Conservation (phyloP, 2,113 vertebrate species). For the Phaethornis superciliosus region DNA sequence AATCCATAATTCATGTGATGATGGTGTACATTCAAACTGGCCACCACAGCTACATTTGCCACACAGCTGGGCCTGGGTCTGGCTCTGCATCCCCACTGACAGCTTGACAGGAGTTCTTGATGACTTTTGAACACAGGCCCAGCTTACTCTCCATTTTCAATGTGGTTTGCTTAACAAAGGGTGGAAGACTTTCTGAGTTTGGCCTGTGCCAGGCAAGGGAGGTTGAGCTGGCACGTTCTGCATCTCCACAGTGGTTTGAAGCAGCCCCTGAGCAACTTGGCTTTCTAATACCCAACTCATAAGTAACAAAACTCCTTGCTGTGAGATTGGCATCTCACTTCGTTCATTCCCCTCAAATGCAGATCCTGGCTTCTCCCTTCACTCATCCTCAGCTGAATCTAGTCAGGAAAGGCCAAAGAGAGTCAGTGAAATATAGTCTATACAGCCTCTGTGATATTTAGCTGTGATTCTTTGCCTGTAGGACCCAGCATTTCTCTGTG, state of each 20-base stretch:
- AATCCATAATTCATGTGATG: conserved; percentile 51
- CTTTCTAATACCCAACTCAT: neutral
- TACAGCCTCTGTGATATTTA: neutral
- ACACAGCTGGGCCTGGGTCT: neutral
- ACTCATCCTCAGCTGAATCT: accelerated
- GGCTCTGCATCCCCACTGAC: neutral
- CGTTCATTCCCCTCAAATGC: neutral
- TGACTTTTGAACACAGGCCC: neutral
- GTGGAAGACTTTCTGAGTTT: neutral
- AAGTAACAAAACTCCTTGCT: neutral
- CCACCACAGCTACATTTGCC: neutral
- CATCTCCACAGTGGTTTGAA: neutral
- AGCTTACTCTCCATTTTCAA: neutral
- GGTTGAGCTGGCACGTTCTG: neutral
- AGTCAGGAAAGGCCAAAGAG: neutral
- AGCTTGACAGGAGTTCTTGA: too few species aligned
- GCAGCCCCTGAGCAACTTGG: neutral
- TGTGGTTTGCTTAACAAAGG: neutral
- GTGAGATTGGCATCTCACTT: neutral
- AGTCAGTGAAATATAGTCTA: neutral
- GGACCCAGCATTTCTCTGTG: neutral
- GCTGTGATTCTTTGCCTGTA: neutral
- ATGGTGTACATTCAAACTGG: neutral
- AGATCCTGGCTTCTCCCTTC: neutral
- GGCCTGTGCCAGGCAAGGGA: neutral